These are phyloP conservation scores for Herpailurus yagouaroundi DNA, from an alignment of 2,113 vertebrate species.

Conservation along the genomic window DNA sequence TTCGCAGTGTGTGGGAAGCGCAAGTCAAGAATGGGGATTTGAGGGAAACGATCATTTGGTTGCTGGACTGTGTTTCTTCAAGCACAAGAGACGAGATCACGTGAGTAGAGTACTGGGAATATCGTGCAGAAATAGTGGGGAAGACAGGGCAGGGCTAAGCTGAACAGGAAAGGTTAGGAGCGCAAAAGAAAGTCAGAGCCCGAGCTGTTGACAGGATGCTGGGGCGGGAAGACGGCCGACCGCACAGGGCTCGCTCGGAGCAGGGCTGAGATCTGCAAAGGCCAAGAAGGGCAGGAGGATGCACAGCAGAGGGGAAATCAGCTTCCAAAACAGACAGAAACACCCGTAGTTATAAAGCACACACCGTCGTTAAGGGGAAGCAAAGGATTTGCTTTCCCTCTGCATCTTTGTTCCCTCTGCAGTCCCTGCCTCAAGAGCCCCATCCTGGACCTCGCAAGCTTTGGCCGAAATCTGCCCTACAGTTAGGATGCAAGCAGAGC, in stretches of 20 bases:
- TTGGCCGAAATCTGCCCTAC: background rate
- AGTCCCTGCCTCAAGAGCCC: background rate
- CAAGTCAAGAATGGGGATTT: background rate
- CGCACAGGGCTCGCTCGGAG: fast-evolving
- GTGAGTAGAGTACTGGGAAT: background rate
- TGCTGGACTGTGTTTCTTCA: background rate
- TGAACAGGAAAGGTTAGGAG: background rate
- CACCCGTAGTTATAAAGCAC: background rate
- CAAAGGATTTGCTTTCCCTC: background rate
- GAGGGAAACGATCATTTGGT: background rate
- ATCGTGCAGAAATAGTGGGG: background rate
- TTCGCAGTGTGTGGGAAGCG: background rate
- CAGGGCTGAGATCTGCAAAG: background rate
- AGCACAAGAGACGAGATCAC: background rate
- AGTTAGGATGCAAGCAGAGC: background rate
- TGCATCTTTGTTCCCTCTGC: background rate
- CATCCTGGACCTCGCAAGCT: background rate
- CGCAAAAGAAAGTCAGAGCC: background rate
- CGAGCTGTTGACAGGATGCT: background rate
- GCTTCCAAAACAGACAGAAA: background rate
- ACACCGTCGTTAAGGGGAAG: background rate
- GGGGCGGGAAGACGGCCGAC: background rate
- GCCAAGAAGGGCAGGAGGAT: background rate
- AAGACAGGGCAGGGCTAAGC: background rate
- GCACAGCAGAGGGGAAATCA: background rate